These are phyloP conservation scores for cattle (Bos taurus) DNA, from an alignment of 2,113 vertebrate species.

Conservation along the genomic window ARS-UCD2.0 NC_037353.1:46381501-46382000, in stretches of 20 bases:
- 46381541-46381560: neutral
- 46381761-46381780: neutral
- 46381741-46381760: neutral
- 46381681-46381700: neutral
- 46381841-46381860: neutral
- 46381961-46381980: neutral
- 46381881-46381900: neutral
- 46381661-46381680: neutral
- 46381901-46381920: neutral
- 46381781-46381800: neutral
- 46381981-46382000: neutral
- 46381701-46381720: neutral
- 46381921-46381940: neutral
- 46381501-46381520: neutral
- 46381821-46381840: neutral
- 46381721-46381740: neutral
- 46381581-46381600: neutral
- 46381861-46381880: neutral
- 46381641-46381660: neutral
- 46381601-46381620: neutral
- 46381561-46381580: rapidly evolving
- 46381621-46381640: neutral
- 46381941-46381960: neutral
- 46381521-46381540: neutral
- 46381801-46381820: neutral